Evolutionary conservation across 2,113 vertebrate species (phyloP).

Genomic region (Diadophis punctatus): DNA sequence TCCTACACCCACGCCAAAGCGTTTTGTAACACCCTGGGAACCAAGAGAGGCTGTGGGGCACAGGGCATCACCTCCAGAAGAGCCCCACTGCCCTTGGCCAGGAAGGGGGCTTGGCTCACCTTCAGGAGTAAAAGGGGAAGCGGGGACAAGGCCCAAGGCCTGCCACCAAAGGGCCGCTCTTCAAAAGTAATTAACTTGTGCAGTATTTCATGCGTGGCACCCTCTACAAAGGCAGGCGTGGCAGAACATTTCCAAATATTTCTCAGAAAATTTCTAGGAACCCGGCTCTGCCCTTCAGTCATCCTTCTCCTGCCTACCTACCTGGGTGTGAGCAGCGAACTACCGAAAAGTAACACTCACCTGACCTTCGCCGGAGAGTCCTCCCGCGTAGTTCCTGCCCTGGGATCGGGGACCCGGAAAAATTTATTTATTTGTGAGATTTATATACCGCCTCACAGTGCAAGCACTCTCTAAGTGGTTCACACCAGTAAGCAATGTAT

Average conservation of each 20-base stretch:
- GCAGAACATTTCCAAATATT: background rate
- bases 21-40: slow-evolving; percentile 25
- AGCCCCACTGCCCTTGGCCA: background rate
- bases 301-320: background rate
- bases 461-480: too few relatives aligned
- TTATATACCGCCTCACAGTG: too few relatives aligned
- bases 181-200: background rate
- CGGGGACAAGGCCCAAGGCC: too few relatives aligned
- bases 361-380: background rate
- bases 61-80: fast-evolving
- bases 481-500: too few relatives aligned
- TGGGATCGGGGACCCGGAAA: background rate
- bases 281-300: background rate
- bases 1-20: slow-evolving; percentile 25
- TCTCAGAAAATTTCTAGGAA: background rate
- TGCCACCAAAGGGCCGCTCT: background rate
- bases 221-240: background rate
- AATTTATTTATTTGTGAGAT: too few relatives aligned
- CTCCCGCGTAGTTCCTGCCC: background rate
- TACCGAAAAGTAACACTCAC: background rate
- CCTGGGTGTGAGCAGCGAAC: background rate
- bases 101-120: background rate
- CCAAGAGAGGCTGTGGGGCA: slow-evolving; percentile 10
- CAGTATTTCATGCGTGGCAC: background rate
- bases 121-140: background rate